Evolutionary conservation across 2,888 invertebrate genomes (phyloP), one percentile per base, ranked within the genome.

Genomic region (Eristalis pertinax): DNA sequence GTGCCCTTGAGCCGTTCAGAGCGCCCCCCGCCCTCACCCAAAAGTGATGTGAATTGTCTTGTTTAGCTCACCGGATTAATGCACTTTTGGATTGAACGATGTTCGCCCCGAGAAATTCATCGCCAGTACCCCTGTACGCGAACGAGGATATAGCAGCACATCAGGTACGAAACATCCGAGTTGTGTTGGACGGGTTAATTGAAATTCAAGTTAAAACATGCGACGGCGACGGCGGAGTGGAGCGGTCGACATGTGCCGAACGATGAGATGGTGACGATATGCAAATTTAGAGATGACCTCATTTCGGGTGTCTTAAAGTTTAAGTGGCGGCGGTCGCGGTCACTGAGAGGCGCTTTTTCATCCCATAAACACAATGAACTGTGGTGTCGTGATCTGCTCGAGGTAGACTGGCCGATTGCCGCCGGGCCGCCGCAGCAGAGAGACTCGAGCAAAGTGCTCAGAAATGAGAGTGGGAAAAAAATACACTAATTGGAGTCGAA

Each of bases 61-160:
- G n/a, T 43, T n/a, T n/a, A 5, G 5, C 19, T 38, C 15, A 15
- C 15, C 8, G 72, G 68, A 74, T 72, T 50, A 70, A 72, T 72
- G 58, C 26, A 65, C 50, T 60, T 67, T 69, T 77, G 60, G 65
- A 76, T 56, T 43, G 24, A 63, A 90, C 83, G 78, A 93, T 93
- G 93, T 93, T 93, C 91, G 93, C 93, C 70, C 93, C 93, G 89
- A 90, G 93, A 89, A 93, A 93, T 90, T 93, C 93, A 89, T 93
- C 93, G 89, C 93, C 93, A 88, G 90, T 91, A 80, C 91, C 91
- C 89, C 88, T 91, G 67, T 92, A 91, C 88, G 91, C 92, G 90
- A 92, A 91, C 84, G 93, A 93, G 90, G 93, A 93, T 90, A 85
- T 93, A 78, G 93, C 93, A 81, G 92, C 93, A 89, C 92, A 93